Evolutionary conservation across 1,140 invertebrate species (phyloP), one percentile per base, ranked within the genome.

Genomic region (Cotesia vestalis): DNA sequence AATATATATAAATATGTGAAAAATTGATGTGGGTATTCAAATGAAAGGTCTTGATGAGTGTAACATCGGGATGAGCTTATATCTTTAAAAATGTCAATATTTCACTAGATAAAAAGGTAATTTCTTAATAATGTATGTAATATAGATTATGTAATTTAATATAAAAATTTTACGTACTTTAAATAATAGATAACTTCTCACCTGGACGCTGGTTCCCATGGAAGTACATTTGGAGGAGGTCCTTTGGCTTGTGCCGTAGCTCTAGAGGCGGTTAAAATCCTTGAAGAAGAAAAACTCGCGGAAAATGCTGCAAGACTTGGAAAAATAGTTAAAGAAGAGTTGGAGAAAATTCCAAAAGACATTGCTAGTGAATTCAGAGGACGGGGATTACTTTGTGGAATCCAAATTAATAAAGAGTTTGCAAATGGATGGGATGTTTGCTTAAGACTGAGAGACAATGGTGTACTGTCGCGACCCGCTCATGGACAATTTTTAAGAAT

Each of bases 141-240:
- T 17, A 17, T 17, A 17, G 17, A 17, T 0, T 1, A 17, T 17
- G 17, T 17, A 17, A 17, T 17, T 17, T 17, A 17, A 17, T 17
- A 17, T 17, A 1, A 17, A 17, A 1, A 17, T 17, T 27, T 27
- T 27, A 27, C 3, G 1, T 27, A 27, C 27, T 27, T 27, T 27
- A 27, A 27, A 27, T 36, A 59, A 35, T 53, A 91, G 74, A 88
- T 95, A 12, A 94, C 95, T 89, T 75, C 92, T n/a, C 89, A 88
- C 40, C 90, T 95, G 57, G 88, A 91, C 74, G 91, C 92, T n/a
- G 94, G 94, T 36, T 89, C 92, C 66, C 94, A 96, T 81, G 94
- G 94, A 36, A 95, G 94, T 3, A 96, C 94, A 2, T 96, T 92
- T 80, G 94, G 94, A 14, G 94, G 94, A 9, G 96, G 94, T 87